Evolutionary conservation across 2,888 invertebrate species (phyloP).

Genomic region (Camponotus fellah): DNA sequence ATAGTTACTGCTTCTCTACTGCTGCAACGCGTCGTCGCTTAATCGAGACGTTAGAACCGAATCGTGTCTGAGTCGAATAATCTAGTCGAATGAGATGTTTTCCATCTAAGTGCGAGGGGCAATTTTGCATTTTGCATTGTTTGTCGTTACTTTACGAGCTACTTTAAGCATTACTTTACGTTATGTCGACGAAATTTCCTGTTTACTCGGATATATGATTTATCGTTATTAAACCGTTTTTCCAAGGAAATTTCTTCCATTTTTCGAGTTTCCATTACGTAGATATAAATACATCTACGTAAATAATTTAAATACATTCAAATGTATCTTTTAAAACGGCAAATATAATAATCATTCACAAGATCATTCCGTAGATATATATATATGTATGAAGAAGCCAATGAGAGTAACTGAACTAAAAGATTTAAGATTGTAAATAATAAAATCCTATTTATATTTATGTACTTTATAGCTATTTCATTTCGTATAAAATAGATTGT

Average conservation of each 20-base stretch:
- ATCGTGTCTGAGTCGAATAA: slow-evolving; percentile 16
- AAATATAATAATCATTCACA: not conserved
- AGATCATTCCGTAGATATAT: not conserved
- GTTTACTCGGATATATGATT: slow-evolving; percentile 18
- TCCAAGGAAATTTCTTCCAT: not conserved
- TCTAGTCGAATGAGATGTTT: not conserved
- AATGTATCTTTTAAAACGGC: not conserved
- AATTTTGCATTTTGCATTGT: slow-evolving; percentile 9
- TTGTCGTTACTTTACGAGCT: slow-evolving; percentile 13
- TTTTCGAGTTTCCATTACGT: not conserved
- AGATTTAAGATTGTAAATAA: not conserved
- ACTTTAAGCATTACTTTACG: not conserved
- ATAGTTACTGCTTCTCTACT: slow-evolving; percentile 5
- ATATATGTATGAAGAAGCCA: not conserved
- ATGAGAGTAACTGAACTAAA: not conserved
- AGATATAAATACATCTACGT: not conserved
- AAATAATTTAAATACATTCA: not conserved
- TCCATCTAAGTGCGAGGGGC: not conserved
- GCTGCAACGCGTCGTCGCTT: slow-evolving; percentile 10
- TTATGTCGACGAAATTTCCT: not conserved
- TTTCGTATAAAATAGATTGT: not conserved
- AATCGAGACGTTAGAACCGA: not conserved
- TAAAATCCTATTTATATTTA: not conserved
- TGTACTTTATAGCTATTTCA: not conserved
- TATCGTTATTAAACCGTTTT: not conserved